Conservation (phyloP, 2,888 invertebrate species). For the Rhimphoctona megacephalus region DNA sequence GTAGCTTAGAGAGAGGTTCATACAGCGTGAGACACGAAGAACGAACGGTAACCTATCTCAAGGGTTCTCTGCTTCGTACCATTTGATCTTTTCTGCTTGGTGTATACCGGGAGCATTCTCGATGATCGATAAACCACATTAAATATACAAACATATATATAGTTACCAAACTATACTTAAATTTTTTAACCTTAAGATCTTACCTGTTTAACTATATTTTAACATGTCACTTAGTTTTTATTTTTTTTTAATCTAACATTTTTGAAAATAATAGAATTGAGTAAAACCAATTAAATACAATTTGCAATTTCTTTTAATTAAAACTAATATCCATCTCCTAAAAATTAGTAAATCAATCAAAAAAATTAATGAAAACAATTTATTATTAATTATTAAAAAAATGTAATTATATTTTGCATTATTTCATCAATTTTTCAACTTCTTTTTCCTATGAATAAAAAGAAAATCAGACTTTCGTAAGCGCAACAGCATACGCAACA, state of each 20-base stretch:
- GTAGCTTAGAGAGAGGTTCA: slow-evolving; percentile 58
- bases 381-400: too few species aligned
- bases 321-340: not conserved
- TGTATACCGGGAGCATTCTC: slow-evolving; percentile 22
- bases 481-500: slow-evolving; percentile 11
- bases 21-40: slow-evolving; percentile 38
- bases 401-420: too few species aligned
- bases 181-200: not conserved
- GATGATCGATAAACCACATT: slow-evolving; percentile 47
- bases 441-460: not conserved
- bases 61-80: slow-evolving; percentile 18
- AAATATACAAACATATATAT: slow-evolving; percentile 16
- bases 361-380: not conserved
- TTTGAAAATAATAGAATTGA: not conserved
- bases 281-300: not conserved
- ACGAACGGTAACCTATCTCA: slow-evolving; percentile 53
- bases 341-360: not conserved
- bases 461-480: slow-evolving; percentile 6
- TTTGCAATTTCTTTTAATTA: not conserved
- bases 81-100: slow-evolving; percentile 52
- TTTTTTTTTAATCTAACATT: too few species aligned
- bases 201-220: not conserved
- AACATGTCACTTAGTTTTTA: not conserved
- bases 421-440: not conserved
- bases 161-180: not conserved